These are phyloP conservation scores for Aradophagus sp. DNA, from an alignment of 1,140 invertebrate genomes.

Conservation along the genomic window DNA sequence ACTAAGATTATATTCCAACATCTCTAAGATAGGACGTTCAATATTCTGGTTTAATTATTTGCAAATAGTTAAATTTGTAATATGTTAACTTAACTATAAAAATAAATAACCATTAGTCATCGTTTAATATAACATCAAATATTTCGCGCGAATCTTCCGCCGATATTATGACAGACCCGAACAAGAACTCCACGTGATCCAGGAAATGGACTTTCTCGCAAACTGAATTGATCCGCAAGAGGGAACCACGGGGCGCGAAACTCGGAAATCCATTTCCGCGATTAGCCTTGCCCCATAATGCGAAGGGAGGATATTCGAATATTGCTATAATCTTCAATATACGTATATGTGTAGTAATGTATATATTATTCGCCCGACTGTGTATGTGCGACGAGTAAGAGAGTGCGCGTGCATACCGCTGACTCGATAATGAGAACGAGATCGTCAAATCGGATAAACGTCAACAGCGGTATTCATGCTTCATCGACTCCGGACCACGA, in stretches of 20 bases:
- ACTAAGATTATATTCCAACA: no score
- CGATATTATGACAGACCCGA: background rate
- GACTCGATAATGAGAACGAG: constrained; percentile 43
- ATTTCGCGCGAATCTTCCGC: background rate
- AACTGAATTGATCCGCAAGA: constrained; percentile 25
- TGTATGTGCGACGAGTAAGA: background rate
- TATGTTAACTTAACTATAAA: no score
- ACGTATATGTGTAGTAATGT: constrained; percentile 26
- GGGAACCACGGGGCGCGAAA: constrained; percentile 9
- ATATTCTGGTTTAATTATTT: no score
- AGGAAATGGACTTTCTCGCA: constrained; percentile 16
- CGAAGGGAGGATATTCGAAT: constrained; percentile 27
- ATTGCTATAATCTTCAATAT: constrained; percentile 29
- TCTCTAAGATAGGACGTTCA: no score
- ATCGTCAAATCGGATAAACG: constrained; percentile 46
- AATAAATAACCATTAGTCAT: no score
- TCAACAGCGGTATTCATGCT: constrained; percentile 34
- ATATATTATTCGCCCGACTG: constrained; percentile 8
- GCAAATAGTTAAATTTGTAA: no score
- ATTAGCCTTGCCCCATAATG: constrained; percentile 25
- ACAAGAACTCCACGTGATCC: constrained; percentile 8
- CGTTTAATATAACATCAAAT: no score
- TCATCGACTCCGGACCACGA: constrained; percentile 11
- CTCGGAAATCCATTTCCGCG: constrained; percentile 39
- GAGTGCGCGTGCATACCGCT: background rate